Conservation (phyloP, 1,140 invertebrate genomes). For the Euglossa dilemma region DNA sequence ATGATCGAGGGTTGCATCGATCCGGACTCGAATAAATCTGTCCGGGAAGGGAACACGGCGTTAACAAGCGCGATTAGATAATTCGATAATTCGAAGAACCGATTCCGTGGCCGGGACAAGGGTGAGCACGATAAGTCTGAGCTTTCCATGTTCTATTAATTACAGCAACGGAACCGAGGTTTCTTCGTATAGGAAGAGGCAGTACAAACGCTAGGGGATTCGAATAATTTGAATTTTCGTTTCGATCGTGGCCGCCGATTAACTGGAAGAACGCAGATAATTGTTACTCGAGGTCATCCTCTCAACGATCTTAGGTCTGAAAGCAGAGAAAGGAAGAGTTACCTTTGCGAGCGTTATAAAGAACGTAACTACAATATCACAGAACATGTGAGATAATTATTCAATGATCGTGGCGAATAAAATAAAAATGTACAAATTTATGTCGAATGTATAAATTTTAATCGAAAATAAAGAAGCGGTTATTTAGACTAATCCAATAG, state of each 20-base stretch:
- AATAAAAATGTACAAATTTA: too few relatives aligned
- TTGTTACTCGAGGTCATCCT: not conserved
- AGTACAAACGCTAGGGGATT: not conserved
- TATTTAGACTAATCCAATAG: too few relatives aligned
- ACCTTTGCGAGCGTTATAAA: not conserved
- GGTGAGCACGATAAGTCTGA: slow-evolving; percentile 24
- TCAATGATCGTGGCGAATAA: too few relatives aligned
- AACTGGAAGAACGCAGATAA: not conserved
- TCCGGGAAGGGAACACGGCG: slow-evolving; percentile 16
- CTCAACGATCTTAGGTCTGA: not conserved
- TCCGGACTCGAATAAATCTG: slow-evolving; percentile 24
- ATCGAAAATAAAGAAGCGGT: too few relatives aligned
- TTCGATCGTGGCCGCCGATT: slow-evolving; percentile 21
- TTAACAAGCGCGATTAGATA: slow-evolving; percentile 54
- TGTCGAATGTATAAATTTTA: too few relatives aligned
- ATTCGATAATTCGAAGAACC: slow-evolving; percentile 40
- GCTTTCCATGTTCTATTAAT: slow-evolving; percentile 36
- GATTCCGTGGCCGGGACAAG: slow-evolving; percentile 1
- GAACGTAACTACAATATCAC: too few relatives aligned
- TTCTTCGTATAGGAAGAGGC: not conserved
- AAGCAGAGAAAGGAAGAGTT: not conserved
- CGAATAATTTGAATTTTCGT: slow-evolving; percentile 41
- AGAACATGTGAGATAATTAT: too few relatives aligned
- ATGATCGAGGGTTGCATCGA: slow-evolving; percentile 20
- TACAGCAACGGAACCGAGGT: slow-evolving; percentile 28